Conservation (phyloP, 2,888 invertebrate genomes). For the Cantharis rufa region DNA sequence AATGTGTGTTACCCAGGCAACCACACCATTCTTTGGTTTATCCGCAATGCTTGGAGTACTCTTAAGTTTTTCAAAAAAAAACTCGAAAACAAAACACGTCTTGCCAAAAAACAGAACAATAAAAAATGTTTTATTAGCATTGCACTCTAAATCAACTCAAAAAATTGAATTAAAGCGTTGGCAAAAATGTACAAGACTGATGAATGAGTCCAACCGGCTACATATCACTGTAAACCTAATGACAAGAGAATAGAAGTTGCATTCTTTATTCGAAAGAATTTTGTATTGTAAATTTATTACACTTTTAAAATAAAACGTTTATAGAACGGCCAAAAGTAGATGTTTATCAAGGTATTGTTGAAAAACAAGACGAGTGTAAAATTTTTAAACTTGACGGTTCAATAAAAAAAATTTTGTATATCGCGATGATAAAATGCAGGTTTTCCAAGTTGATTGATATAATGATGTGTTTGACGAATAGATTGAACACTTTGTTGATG, state of each 20-base stretch:
- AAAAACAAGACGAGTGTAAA: conserved; percentile 1
- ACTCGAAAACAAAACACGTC: background rate
- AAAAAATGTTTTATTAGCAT: background rate
- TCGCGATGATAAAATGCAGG: conserved; percentile 37
- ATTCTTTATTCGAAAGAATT: conserved; percentile 29
- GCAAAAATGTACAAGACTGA: conserved; percentile 21
- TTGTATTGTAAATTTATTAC: conserved; percentile 25
- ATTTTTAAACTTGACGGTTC: background rate
- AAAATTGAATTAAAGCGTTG: conserved; percentile 8
- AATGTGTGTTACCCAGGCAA: conserved; percentile 27
- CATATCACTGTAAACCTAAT: conserved; percentile 27
- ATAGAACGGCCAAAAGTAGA: conserved; percentile 29
- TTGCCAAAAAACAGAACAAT: background rate
- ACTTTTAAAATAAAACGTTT: conserved; percentile 30
- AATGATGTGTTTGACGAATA: conserved; percentile 48
- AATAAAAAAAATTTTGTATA: background rate
- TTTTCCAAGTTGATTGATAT: conserved; percentile 40
- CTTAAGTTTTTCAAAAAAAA: background rate
- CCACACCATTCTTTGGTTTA: conserved; percentile 11
- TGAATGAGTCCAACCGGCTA: conserved; percentile 20
- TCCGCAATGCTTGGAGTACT: background rate
- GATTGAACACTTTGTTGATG: conserved; percentile 42
- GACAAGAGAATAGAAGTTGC: conserved; percentile 31
- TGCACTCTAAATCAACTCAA: background rate
- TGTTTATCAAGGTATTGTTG: conserved; percentile 29